Base-by-base conservation (phyloP, 2,888 invertebrate genomes). In the Cosmia pyralina region DNA sequence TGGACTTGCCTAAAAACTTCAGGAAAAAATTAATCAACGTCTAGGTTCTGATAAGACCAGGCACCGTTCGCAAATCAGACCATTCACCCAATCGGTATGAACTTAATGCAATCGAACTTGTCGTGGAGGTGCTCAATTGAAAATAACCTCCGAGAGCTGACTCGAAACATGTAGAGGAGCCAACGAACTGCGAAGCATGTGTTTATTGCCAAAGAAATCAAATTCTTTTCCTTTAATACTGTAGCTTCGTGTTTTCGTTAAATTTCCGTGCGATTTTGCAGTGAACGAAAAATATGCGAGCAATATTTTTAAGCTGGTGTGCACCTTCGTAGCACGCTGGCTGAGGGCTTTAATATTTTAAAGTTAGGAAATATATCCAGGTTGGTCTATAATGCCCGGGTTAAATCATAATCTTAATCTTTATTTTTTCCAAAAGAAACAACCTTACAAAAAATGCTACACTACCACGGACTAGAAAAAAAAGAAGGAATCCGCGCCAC, bases 141-240 rank as follows among this genome's bases (percentile, higher is more conserved):
- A 76, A 84, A 38, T 73, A 72, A 74, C 72, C 77, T 82, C 72
- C 77, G 58, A 65, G 59, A 77, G 62, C 13, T 59, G 62, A 79
- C 57, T 69, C 66, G 57, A 60, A 41, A 52, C 67, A 66, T 71
- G 66, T 71, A 77, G 64, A 55, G 57, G 15, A 84, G 66, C 34
- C 84, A 84, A 77, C 74, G 82, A 82, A 84, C 84, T 81, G 82
- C 58, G 71, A 84, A 81, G 67, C 67, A 74, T 72, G 70, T 76
- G 82, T 69, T 69, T 74, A 84, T 77, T 84, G 71, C 69, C 69
- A 69, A 80, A 70, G 68, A 81, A 81, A 73, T 74, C 77, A 84
- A 77, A 77, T 71, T 77, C 77, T 69, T 83, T 62, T 28, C 68
- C 70, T 81, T 80, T 83, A 69, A 80, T 75, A 71, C 65, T 38